Conservation (phyloP, 2,888 invertebrate genomes). For the Dolichomitus sp. region DNA sequence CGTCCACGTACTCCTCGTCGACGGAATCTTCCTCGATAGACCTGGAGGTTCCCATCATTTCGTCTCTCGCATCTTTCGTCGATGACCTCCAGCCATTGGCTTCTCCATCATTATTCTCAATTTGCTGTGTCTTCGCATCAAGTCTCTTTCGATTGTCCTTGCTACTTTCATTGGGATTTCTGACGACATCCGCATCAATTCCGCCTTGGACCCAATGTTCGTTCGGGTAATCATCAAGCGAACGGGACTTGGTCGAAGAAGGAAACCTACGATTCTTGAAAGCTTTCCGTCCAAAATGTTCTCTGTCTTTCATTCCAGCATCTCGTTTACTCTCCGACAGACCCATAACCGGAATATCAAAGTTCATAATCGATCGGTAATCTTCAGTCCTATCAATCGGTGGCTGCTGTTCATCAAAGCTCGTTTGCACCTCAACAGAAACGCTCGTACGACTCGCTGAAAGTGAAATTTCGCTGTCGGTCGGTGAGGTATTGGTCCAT, state of each 20-base stretch:
- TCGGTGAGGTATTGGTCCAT: constrained; percentile 82
- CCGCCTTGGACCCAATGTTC: constrained; percentile 20
- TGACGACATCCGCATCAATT: neutral
- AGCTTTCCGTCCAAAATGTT: constrained; percentile 61
- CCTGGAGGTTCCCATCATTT: constrained; percentile 10
- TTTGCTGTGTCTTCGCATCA: constrained; percentile 20
- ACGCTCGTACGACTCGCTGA: constrained; percentile 74
- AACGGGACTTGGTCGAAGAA: constrained; percentile 73
- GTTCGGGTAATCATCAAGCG: constrained; percentile 74
- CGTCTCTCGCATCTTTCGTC: constrained; percentile 22
- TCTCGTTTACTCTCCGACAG: constrained; percentile 76
- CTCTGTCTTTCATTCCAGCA: constrained; percentile 70
- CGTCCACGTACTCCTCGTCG: constrained; percentile 77
- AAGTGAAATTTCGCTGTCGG: constrained; percentile 74
- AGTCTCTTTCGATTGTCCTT: constrained; percentile 12
- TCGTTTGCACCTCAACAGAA: constrained; percentile 83
- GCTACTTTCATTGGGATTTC: constrained; percentile 4
- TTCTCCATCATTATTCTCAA: constrained; percentile 49
- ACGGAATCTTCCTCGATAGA: constrained; percentile 75
- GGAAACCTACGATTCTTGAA: constrained; percentile 72
- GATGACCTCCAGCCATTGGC: constrained; percentile 67
- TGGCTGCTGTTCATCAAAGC: constrained; percentile 75
- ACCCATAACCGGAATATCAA: constrained; percentile 64
- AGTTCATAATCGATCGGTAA: constrained; percentile 45
- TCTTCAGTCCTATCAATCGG: constrained; percentile 59